A percentile compares a stretch with the other conserved stretches of the same genome.
These are phyloP conservation scores for Amphiduros pacificus DNA, from an alignment of 2,888 invertebrate species.

Conservation along the genomic window DNA sequence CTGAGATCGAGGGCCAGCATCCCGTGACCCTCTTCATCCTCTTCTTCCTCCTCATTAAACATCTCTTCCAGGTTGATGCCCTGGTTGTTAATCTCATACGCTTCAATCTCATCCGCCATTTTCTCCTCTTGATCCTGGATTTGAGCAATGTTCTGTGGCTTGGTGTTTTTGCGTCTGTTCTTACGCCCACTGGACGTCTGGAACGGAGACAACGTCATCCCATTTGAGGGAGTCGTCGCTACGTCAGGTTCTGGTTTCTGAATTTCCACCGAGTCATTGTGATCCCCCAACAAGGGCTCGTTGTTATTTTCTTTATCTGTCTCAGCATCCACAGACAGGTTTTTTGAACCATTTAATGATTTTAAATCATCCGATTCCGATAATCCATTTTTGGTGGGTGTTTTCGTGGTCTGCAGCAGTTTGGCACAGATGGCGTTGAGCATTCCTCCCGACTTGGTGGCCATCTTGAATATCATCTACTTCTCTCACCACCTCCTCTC, in stretches of 20 bases:
- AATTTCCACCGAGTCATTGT: not conserved
- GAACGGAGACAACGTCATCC: too few relatives aligned
- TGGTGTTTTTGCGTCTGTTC: conserved; percentile 79
- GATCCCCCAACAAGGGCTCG: not conserved
- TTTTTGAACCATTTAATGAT: not conserved
- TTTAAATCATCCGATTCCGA: conserved; percentile 1
- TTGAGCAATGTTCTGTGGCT: conserved; percentile 71
- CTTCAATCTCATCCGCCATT: conserved; percentile 14
- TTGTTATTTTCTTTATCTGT: conserved; percentile 16
- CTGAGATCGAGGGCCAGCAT: not conserved
- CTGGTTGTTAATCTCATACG: conserved; percentile 1
- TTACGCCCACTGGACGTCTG: too few relatives aligned
- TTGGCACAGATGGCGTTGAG: conserved; percentile 56
- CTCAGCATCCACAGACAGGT: not conserved
- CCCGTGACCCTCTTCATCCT: not conserved
- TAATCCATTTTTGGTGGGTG: not conserved
- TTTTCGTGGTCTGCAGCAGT: conserved; percentile 33
- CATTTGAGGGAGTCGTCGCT: too few relatives aligned
- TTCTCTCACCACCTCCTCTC: too few relatives aligned
- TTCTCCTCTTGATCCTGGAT: conserved; percentile 18
- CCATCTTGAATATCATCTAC: conserved; percentile 10
- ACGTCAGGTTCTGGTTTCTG: not conserved
- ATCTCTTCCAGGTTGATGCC: not conserved
- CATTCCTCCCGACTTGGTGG: conserved; percentile 29
- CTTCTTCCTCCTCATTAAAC: not conserved